Evolutionary conservation across 2,797 vertebrate species (phyloP).

Genomic region (Oreochromis grahami): DNA sequence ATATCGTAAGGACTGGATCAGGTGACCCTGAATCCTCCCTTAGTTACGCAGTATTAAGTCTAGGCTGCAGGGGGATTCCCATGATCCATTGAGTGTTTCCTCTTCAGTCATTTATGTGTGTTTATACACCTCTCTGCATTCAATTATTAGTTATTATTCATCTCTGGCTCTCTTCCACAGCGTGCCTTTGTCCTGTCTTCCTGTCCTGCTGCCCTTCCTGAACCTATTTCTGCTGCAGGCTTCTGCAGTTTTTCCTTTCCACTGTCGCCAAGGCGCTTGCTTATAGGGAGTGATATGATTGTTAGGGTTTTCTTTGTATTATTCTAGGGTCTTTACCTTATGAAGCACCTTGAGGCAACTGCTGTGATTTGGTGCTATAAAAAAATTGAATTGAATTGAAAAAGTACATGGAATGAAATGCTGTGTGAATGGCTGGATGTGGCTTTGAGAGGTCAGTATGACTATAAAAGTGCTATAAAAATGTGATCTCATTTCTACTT

Average conservation of each 20-base stretch:
- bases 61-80: background rate
- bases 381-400: background rate
- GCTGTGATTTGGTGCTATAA: background rate
- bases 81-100: background rate
- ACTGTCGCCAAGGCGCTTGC: background rate
- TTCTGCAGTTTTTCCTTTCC: background rate
- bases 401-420: background rate
- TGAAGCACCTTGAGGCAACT: background rate
- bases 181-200: background rate
- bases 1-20: background rate
- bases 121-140: background rate
- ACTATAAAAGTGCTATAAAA: background rate
- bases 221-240: background rate
- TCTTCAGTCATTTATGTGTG: background rate
- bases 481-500: background rate
- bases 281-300: background rate
- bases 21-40: background rate
- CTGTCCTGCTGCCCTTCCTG: background rate
- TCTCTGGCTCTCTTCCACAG: background rate
- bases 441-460: background rate
- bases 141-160: background rate
- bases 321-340: background rate
- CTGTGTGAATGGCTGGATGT: background rate
- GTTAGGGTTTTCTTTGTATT: background rate
- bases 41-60: background rate